A percentile compares a stretch with the other conserved stretches of the same genome.
phyloP scores from a whole-genome alignment of 2,797 vertebrate species.

The Clamator glandarius region DNA sequence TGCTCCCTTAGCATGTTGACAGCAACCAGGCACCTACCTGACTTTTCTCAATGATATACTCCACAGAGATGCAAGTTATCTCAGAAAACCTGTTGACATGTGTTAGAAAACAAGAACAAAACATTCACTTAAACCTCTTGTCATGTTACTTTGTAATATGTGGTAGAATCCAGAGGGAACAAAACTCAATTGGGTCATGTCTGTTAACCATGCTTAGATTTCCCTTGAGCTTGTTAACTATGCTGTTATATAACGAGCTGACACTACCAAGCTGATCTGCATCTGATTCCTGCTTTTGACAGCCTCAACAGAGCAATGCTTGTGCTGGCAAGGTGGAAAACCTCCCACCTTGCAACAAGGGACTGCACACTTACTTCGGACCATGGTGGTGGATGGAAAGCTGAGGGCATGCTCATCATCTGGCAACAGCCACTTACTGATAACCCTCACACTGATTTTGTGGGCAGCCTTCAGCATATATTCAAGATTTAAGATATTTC shows the following conservation, averaged over 20 bases:
- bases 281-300: neutral
- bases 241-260: neutral
- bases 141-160: neutral
- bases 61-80: neutral
- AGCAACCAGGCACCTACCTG: slow-evolving; percentile 8
- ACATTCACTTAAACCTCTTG: neutral
- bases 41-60: slow-evolving; percentile 10
- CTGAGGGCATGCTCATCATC: neutral
- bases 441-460: neutral
- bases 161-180: neutral
- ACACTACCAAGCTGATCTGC: accelerated
- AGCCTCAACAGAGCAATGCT: neutral
- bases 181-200: neutral
- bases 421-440: neutral
- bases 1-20: neutral
- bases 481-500: neutral
- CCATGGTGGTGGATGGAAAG: accelerated
- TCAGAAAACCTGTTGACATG: slow-evolving; percentile 15
- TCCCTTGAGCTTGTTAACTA: neutral
- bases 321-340: neutral
- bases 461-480: neutral
- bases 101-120: slow-evolving; percentile 29
- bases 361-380: neutral
- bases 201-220: neutral
- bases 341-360: neutral